Base-by-base conservation (phyloP, 2,888 invertebrate species). In the Rhingia rostrata region DNA sequence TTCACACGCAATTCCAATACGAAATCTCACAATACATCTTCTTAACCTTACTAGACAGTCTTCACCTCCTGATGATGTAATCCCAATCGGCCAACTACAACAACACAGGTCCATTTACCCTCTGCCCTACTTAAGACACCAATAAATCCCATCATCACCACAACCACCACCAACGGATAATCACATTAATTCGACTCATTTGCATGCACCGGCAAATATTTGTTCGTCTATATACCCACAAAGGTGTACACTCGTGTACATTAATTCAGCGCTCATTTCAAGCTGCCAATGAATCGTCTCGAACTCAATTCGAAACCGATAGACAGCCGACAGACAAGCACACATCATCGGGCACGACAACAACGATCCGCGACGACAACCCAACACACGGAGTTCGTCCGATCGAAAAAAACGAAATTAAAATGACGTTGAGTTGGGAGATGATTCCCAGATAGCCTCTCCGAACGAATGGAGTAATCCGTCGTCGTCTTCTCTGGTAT, bases 391-490 rank as follows among this genome's bases (percentile, higher is more conserved):
- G 22, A 22, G 41, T 77, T 56, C 67, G 58, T 60, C 67, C 67
- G 33, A 78, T 22, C 10, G 45, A 45, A 66, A 33, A 72, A 69
- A 74, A 74, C 43, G 64, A 70, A 79, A 63, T 79, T 58, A 64
- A 84, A 74, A 69, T 79, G 69, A 79, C 79, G 66, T 79, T 67
- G 79, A 78, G 69, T 30, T 41, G 56, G 4, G 54, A 58, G 79
- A 78, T 84, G 79, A 79, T 84, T 74, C 79, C 83, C 79, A 74
- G 83, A 84, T 84, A 84, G 79, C 83, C 79, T 69, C 61, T 49
- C 7, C 43, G 22, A 54, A 61, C 72, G 58, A 75, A 70, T 70
- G 63, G 37, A 69, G 69, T 70, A 75, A 81, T 81, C 61, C 80
- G 32, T 73, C 33, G 22, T 7, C 3, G 22, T 12, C 32, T 53